Conservation (phyloP, 1,140 invertebrate species). For the Spodoptera frugiperda region DNA sequence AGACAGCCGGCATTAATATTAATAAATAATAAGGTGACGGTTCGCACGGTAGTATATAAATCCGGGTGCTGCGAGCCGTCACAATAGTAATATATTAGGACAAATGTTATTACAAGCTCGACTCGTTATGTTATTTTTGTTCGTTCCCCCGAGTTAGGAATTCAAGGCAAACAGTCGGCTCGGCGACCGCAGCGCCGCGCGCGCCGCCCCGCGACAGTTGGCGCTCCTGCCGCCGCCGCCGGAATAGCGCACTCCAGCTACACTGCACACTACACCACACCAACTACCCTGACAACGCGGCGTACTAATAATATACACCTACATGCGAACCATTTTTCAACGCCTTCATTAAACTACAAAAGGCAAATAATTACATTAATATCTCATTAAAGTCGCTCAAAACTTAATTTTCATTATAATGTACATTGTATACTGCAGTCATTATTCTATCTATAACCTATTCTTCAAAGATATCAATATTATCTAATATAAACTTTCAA, state of each 20-base stretch:
- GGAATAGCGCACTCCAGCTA: constrained; percentile 13
- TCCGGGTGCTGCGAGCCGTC: constrained; percentile 71
- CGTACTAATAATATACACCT: not conserved
- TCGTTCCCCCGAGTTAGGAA: constrained; percentile 64
- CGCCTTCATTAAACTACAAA: no score
- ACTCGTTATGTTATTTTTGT: constrained; percentile 82
- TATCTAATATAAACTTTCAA: not conserved
- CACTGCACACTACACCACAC: not conserved
- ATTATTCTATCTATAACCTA: not conserved
- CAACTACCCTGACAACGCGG: not conserved
- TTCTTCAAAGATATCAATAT: not conserved
- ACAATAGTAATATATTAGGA: constrained; percentile 83
- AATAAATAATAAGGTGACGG: constrained; percentile 78
- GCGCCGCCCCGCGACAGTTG: constrained; percentile 34
- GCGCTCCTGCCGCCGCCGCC: constrained; percentile 1
- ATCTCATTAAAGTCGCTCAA: no score
- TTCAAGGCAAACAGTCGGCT: constrained; percentile 59
- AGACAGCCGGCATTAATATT: constrained; percentile 77
- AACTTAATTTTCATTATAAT: no score
- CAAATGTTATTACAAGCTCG: constrained; percentile 83
- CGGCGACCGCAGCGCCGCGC: constrained; percentile 46
- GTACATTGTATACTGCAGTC: no score
- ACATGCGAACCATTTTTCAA: no score
- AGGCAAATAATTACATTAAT: no score
- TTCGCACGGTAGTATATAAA: constrained; percentile 76